These are phyloP conservation scores for Pantherophis alleghaniensis DNA, from an alignment of 2,797 vertebrate genomes.

Conservation along the genomic window DNA sequence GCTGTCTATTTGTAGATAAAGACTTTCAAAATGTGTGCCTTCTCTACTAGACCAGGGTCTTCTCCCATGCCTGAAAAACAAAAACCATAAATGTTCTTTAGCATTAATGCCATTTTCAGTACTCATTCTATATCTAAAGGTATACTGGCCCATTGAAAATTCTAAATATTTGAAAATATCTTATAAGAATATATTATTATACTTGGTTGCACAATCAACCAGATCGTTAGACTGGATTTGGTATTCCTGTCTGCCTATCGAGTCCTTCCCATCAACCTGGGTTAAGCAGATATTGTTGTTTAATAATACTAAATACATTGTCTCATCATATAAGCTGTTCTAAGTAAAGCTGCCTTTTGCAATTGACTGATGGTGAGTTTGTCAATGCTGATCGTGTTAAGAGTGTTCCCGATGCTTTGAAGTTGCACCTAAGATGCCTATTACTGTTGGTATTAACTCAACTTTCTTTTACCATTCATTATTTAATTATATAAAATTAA, in stretches of 20 bases:
- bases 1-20: conserved; percentile 63
- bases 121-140: neutral
- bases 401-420: neutral
- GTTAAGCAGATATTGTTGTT: neutral
- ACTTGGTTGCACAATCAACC: neutral
- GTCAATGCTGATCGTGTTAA: neutral
- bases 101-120: neutral
- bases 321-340: neutral
- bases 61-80: conserved; percentile 33
- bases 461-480: neutral
- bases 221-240: neutral
- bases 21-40: conserved; percentile 54
- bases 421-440: neutral
- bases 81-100: conserved; percentile 1
- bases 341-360: neutral
- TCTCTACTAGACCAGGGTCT: conserved; percentile 48
- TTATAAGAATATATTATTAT: neutral
- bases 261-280: neutral
- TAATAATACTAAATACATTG: neutral
- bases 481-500: neutral
- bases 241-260: neutral
- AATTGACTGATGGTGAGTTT: neutral
- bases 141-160: neutral
- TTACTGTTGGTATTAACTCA: neutral
- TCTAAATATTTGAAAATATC: neutral